A percentile compares a stretch with the other conserved stretches of the same genome.
These are phyloP conservation scores for Acyrthosiphon pisum DNA, from an alignment of 1,140 invertebrate genomes.

Conservation along the genomic window DNA sequence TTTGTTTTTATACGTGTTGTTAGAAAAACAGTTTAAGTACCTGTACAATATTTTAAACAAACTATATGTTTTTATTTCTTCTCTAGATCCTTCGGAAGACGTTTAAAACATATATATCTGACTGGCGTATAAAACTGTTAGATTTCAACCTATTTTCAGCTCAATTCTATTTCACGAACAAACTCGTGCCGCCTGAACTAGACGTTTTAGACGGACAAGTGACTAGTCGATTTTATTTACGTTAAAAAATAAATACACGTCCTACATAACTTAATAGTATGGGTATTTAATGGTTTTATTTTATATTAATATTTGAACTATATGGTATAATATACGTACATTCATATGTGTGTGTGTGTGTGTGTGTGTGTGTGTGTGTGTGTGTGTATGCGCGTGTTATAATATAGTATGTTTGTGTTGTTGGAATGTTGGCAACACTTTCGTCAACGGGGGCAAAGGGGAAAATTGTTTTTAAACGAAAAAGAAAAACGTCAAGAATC, in stretches of 20 bases:
- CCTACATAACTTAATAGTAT: background rate
- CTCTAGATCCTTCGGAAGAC: background rate
- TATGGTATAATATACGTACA: background rate
- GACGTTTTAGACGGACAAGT: background rate
- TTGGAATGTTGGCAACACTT: background rate
- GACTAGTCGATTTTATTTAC: background rate
- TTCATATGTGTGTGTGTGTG: no score
- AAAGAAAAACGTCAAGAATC: slow-evolving; percentile 20
- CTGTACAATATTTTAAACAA: background rate
- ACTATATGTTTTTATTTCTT: background rate
- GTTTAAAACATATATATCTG: background rate
- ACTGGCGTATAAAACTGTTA: background rate
- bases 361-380: no score
- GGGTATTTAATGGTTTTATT: background rate
- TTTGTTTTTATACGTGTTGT: background rate
- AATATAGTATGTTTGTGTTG: background rate
- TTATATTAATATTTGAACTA: background rate
- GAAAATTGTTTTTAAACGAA: background rate
- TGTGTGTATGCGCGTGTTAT: background rate
- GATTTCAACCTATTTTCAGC: background rate
- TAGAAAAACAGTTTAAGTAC: background rate
- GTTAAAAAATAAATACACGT: background rate
- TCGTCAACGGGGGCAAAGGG: background rate
- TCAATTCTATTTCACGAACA: background rate
- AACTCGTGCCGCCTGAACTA: background rate